Evolutionary conservation across 1,140 invertebrate species (phyloP).

Genomic region (Habropoda laboriosa): DNA sequence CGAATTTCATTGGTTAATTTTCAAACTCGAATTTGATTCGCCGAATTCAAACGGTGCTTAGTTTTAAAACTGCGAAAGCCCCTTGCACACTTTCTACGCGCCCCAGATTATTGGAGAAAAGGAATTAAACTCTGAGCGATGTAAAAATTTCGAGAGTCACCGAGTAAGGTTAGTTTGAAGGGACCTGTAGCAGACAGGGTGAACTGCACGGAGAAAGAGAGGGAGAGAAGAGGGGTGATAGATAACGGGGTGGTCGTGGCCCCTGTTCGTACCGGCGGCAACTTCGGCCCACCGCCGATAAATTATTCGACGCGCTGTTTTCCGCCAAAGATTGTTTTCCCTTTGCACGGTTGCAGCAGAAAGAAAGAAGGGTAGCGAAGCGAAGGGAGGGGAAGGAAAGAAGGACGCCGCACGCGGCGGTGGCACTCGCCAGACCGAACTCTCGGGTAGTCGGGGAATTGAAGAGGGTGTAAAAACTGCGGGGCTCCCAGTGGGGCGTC

Average conservation of each 20-base stretch:
- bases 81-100: no score
- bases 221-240: slow-evolving; percentile 43
- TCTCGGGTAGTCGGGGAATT: slow-evolving; percentile 10
- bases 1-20: no score
- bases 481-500: slow-evolving; percentile 29
- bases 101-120: no score
- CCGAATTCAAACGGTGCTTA: no score
- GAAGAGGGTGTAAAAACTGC: slow-evolving; percentile 45
- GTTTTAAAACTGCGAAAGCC: no score
- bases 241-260: slow-evolving; percentile 50
- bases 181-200: slow-evolving; percentile 21
- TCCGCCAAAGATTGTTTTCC: slow-evolving; percentile 66
- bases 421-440: no score
- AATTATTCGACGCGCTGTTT: slow-evolving; percentile 69
- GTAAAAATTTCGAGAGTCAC: not conserved
- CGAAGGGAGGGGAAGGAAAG: no score
- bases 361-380: no score
- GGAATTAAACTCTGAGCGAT: not conserved
- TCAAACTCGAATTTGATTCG: no score
- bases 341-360: slow-evolving; percentile 28
- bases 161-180: slow-evolving; percentile 21
- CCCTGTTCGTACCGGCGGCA: slow-evolving; percentile 39
- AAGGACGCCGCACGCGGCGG: not conserved
- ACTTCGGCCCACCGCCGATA: slow-evolving; percentile 53
- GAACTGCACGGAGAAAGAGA: not conserved